Evolutionary conservation across 2,888 invertebrate species (phyloP), one percentile per base, ranked within the genome.

Genomic region (Syrphus vitripennis): DNA sequence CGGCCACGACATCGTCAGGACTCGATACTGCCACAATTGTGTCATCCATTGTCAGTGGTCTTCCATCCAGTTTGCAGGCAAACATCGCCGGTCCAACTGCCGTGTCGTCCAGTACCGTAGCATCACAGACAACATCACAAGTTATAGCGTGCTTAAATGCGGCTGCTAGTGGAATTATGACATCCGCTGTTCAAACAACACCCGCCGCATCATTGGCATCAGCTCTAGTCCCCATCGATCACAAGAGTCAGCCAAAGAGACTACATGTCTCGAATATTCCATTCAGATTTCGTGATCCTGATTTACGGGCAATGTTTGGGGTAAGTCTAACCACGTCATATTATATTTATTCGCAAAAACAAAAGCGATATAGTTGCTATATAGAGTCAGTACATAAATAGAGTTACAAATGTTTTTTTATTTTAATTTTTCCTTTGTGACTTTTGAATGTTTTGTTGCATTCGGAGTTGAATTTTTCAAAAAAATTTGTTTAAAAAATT

Each of bases 201-300:
- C 92, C 93, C 55, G 93, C 90, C 77, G 90, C 90, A 87, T 93
- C 91, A 89, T 90, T 92, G 74, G 90, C 90, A 89, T 93, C 93
- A 83, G 93, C 93, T 89, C 94, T 94, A 91, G 93, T 93, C 88
- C 92, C 94, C 89, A 93, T 94, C 89, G 95, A 95, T 90, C 91
- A 93, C 94, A 95, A 93, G 89, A 92, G 90, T 90, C 97, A 97
- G 92, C 98, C 97, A 90, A 99, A 99, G 93, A 95, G 99, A 92
- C 95, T 99, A 90, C 99, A 99, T 93, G 99, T 99, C 92, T 99
- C 98, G 92, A 99, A 99, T 95, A 99, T 99, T 94, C 99, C 99
- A 91, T 99, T 99, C 95, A 95, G 99, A 93, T 99, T 99, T 94
- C 96, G 99, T 94, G 99, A 99, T 94, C 98, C 98, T 88, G 99